Evolutionary conservation across 1,140 invertebrate genomes (phyloP), one percentile per base, ranked within the genome.

Genomic region (Zaprionus kolodkinae): DNA sequence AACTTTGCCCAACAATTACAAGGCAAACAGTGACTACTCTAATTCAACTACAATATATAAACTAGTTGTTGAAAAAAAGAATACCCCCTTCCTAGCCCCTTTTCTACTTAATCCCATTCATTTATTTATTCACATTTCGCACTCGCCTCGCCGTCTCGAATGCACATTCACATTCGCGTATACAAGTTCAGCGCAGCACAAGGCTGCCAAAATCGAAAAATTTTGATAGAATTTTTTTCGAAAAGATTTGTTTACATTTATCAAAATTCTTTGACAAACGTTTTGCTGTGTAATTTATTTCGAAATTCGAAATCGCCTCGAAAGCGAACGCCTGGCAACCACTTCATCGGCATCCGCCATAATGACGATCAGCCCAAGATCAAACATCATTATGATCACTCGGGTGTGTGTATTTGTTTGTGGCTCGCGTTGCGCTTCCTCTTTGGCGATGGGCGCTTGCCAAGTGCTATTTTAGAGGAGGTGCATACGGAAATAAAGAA

Each of bases 401-500:
- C 1, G 25, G 27, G 17, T 67, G 68, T 48, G 48, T 68, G 55
- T n/a, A n/a, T 38, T 55, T 27, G 66, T 75, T 75, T 81, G 85
- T 62, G 78, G 65, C 85, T 84, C 71, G 64, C 59, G 17, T 13
- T 64, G 84, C 81, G 81, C 86, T 90, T 89, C 85, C 85, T 89
- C 86, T 74, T 89, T 87, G 83, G 73, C 86, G 82, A 60, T 85
- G 81, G 78, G 78, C 76, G 67, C 59, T 66, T 89, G 86, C 86
- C 86, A 90, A 89, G 65, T 81, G 81, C 81, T 81, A 89, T 88
- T 88, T 88, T 89, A 75, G 75, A 85, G 69, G 66, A 56, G 67
- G 17, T 90, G 86, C 85, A 89, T 70, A 78, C 85, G 85, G 85
- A 89, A 89, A 89, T 89, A 65, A 81, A 81, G 66, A 33, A 60